Evolutionary conservation across 2,888 invertebrate genomes (phyloP), one percentile per base, ranked within the genome.

Genomic region (Elaeidobius kamerunicus): DNA sequence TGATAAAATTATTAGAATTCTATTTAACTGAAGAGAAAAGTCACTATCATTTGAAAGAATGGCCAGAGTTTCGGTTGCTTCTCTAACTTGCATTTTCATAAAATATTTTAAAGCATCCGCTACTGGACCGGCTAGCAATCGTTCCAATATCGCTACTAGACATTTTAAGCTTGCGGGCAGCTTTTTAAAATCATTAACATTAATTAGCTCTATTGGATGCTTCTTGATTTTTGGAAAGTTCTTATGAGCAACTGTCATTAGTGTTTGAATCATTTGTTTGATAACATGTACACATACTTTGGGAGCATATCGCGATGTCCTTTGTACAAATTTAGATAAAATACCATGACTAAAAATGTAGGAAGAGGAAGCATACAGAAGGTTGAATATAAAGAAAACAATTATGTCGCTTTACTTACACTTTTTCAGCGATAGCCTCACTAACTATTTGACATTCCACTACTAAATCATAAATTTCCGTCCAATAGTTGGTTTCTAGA

Each of bases 1-100:
- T 1, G 57, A 53, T 42, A 57, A 41, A 28, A 57, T 57, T 6
- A 54, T 47, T 28, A 54, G 28, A 14, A 57, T 54, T 19, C 48
- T 36, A 20, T 51, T 45, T 14, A 51, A 20, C 16, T 39, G 43
- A 16, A 57, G 34, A 6, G 53, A 57, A 17, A 57, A 50, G 3
- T 47, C 39, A 5, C 32, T 27, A 23, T 57, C 54, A 20, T 47
- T 43, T 5, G 57, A 47, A 5, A 52, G 14, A 17, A 23, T 36
- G 7, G 54, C 50, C 17, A 57, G n/a, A 14, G 50, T 54, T 2
- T 54, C 51, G 19, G 43, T 38, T 15, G 53, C 53, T 30, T 57
- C 54, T 20, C 47, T 12, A 5, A 57, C 49, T 46, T 47, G 50
- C 35, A 57, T 35, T 40, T 53, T 56, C 12, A 50, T 35, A 39